These are phyloP conservation scores for Cyclophora albipunctata DNA, from an alignment of 2,888 invertebrate genomes.

Conservation along the genomic window DNA sequence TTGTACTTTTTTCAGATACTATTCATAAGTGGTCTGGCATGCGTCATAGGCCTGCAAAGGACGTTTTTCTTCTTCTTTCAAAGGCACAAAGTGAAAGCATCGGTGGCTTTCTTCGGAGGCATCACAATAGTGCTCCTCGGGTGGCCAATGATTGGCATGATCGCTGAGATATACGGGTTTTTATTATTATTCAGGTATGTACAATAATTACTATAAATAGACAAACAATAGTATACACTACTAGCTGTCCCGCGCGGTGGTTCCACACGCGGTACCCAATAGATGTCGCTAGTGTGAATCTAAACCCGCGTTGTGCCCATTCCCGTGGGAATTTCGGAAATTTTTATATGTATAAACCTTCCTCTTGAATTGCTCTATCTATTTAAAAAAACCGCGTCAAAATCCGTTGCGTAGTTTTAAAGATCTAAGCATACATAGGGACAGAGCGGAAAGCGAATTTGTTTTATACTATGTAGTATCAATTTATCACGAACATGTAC, in stretches of 20 bases:
- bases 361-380: too few relatives aligned
- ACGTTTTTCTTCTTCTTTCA: constrained; percentile 99
- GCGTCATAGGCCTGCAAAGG: constrained; percentile 96
- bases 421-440: too few relatives aligned
- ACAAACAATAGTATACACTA: neutral
- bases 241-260: too few relatives aligned
- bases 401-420: too few relatives aligned
- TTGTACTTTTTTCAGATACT: too few relatives aligned
- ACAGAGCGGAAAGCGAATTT: too few relatives aligned
- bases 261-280: too few relatives aligned
- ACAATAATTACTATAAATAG: constrained; percentile 7
- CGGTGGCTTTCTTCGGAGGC: constrained; percentile 93
- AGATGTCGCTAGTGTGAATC: too few relatives aligned
- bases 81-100: constrained; percentile 93
- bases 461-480: neutral
- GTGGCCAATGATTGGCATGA: constrained; percentile 97
- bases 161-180: constrained; percentile 97
- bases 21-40: constrained; percentile 94
- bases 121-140: constrained; percentile 93
- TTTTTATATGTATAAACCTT: too few relatives aligned
- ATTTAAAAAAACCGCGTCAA: too few relatives aligned
- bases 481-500: neutral
- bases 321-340: too few relatives aligned
- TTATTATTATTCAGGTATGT: constrained; percentile 85
- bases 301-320: too few relatives aligned